Percentiles rank a stretch among this genome's conserved stretches.
Conservation (phyloP, 2,888 invertebrate species). For the Drosophila planitibia region DNA sequence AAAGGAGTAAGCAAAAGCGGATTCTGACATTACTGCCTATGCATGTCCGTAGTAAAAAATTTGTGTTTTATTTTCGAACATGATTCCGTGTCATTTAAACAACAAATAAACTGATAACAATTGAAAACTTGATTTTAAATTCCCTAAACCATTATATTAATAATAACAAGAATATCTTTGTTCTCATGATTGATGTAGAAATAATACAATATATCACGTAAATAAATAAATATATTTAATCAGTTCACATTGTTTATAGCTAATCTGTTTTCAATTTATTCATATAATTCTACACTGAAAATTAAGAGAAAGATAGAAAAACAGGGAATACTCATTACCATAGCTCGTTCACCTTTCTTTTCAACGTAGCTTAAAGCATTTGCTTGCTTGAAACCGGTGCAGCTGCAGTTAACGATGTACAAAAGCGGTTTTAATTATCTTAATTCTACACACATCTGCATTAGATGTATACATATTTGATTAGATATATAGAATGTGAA, state of each 20-base stretch:
- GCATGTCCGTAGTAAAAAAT: neutral
- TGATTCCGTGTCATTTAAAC: neutral
- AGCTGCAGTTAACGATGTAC: constrained; percentile 4
- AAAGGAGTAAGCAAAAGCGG: too few relatives aligned
- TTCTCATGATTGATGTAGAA: constrained; percentile 7
- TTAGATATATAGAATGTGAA: neutral
- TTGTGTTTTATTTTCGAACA: neutral
- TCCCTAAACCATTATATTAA: neutral
- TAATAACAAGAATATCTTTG: neutral
- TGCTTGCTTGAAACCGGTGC: neutral
- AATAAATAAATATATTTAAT: neutral
- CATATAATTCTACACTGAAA: neutral
- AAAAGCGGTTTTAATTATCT: constrained; percentile 16
- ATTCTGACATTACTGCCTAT: neutral
- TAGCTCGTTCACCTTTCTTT: neutral
- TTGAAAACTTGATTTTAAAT: constrained; percentile 11
- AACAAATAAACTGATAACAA: neutral
- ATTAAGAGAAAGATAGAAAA: neutral
- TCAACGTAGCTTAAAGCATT: neutral
- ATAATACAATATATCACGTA: neutral
- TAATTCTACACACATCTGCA: constrained; percentile 5
- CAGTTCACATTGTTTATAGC: neutral
- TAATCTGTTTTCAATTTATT: constrained; percentile 13
- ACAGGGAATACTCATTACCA: neutral
- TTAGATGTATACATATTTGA: constrained; percentile 14